Evolutionary conservation across 2,113 vertebrate species (phyloP).

Genomic region (Caranx ignobilis): DNA sequence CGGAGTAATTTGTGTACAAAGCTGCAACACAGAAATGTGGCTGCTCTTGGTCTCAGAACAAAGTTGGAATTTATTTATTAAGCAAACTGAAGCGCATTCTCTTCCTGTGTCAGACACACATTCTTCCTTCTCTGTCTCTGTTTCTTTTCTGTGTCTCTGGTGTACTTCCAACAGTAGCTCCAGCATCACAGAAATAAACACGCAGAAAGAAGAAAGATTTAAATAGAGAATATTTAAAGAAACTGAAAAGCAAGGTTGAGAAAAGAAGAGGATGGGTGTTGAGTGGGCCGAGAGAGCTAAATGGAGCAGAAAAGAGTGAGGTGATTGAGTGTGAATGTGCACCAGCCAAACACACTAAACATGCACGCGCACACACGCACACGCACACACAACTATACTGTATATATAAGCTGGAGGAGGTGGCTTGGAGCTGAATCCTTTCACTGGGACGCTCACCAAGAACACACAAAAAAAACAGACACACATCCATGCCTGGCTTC

Average conservation of each 20-base stretch:
- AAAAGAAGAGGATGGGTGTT: conserved; percentile 40
- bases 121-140: conserved; percentile 39
- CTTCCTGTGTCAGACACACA: conserved; percentile 34
- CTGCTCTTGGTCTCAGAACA: conserved; percentile 32
- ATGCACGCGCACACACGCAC: not conserved
- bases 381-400: not conserved
- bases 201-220: conserved; percentile 20
- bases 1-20: conserved; percentile 36
- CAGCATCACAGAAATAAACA: conserved; percentile 55
- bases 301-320: conserved; percentile 44
- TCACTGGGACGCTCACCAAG: conserved; percentile 31
- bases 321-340: conserved; percentile 32
- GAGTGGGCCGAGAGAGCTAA: conserved; percentile 44
- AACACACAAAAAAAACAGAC: conserved; percentile 29
- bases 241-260: conserved; percentile 16
- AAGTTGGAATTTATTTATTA: conserved; percentile 49
- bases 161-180: conserved; percentile 34
- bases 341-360: conserved; percentile 5
- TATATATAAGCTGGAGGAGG: not conserved
- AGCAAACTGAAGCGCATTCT: conserved; percentile 36
- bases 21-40: conserved; percentile 15
- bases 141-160: conserved; percentile 56
- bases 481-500: conserved; percentile 47
- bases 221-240: conserved; percentile 44
- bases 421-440: conserved; percentile 1